Base-by-base conservation (phyloP, 2,113 vertebrate species). In the Scopus umbretta region DNA sequence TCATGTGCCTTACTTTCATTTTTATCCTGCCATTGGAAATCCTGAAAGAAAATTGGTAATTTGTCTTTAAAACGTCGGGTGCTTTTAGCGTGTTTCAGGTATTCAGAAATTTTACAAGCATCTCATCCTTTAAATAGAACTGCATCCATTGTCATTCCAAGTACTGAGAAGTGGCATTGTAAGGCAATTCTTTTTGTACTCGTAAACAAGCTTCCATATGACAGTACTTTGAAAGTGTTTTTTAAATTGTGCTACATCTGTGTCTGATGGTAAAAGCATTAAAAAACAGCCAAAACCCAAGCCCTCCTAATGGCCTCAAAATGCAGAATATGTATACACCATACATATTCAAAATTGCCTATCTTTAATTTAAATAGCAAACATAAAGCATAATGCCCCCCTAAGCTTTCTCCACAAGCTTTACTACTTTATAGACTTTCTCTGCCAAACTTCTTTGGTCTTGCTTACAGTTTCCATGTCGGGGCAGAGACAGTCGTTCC, bases 321-420 rank as follows among this genome's bases (percentile, higher is more conserved):
- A 75, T 63, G 56, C 55, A 78, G 47, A 83, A 52, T 55, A 62
- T 16, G 10, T 71, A 49, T 27, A 66, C 12, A 16, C 15, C 42
- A 26, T 18, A 63, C 58, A 26, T 30, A 67, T 83, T 92, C 58
- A 65, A 50, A 95, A 80, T 22, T 82, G 66, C 53, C 67, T 53
- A 76, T 58, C 79, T 90, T 75, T 89, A 68, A 92, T 90, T 93
- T 91, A 91, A 93, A 66, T 56, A 73, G 85, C 40, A 61, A 85
- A 55, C 52, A 55, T 55, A 80, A 92, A 80, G 19, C 9, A 59
- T 29, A 61, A 84, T 47, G 26, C 30, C 68, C 52, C 45, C 59
- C 34, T 40, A 61, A 87, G 34, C 52, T 80, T 85, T 79, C 62
- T 89, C 53, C 53, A 29, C 43, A 65, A 79, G 66, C n/a, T 81